Percentiles rank a stretch among this genome's conserved stretches.
phyloP scores from a whole-genome alignment of 2,113 vertebrate genomes.

The Neolamprologus hecqui region DNA sequence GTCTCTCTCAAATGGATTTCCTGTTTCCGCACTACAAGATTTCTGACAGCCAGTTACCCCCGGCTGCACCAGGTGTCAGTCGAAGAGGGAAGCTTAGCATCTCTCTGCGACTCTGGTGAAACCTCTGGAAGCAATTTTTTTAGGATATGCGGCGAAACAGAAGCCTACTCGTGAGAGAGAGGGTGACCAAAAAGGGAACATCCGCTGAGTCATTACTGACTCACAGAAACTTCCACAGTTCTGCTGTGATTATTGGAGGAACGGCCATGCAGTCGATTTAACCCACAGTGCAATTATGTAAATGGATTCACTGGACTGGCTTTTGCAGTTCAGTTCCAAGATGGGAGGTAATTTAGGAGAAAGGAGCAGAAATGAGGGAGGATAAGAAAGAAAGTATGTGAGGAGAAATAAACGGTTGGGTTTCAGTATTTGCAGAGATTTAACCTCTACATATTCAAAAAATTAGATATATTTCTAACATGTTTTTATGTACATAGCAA shows the following conservation, averaged over 20 bases:
- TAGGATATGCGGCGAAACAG: neutral
- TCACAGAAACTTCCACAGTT: neutral
- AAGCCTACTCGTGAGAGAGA: neutral
- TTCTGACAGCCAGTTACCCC: constrained; percentile 15
- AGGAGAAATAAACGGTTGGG: neutral
- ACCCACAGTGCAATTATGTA: constrained; percentile 57
- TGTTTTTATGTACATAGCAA: neutral
- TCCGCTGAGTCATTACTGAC: constrained; percentile 35
- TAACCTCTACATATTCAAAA: neutral
- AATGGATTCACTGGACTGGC: constrained; percentile 43
- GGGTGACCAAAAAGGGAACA: neutral
- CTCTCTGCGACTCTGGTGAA: neutral
- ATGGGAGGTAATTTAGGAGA: constrained; percentile 35
- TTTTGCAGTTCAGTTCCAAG: constrained; percentile 40
- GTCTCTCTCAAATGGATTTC: neutral
- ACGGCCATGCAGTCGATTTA: constrained; percentile 1
- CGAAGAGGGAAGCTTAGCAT: neutral
- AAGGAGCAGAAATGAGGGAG: neutral
- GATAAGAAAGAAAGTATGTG: neutral
- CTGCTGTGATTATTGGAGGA: neutral
- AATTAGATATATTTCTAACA: neutral
- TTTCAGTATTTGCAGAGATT: neutral
- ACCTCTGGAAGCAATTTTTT: neutral
- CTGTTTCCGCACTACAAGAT: constrained; percentile 10
- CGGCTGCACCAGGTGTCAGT: neutral